phyloP scores from a whole-genome alignment of 2,113 vertebrate species.

The Nothobranchius furzeri region DNA sequence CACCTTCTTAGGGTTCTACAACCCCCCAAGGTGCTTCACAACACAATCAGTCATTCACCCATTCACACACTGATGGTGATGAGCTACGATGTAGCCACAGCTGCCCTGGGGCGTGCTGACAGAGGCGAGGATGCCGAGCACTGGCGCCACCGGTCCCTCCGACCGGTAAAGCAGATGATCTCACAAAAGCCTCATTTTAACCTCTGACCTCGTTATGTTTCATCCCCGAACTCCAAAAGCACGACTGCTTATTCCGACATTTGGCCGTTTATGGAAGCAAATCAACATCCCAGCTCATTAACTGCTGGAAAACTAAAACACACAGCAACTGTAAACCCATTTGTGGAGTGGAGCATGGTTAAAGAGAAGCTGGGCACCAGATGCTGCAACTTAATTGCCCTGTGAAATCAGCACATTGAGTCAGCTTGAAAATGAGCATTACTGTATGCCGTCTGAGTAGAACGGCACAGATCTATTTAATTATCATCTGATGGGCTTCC shows the following conservation, averaged over 20 bases:
- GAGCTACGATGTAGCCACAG: too few relatives aligned
- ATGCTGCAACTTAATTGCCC: conserved; percentile 53
- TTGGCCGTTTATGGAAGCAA: conserved; percentile 24
- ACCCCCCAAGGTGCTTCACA: too few relatives aligned
- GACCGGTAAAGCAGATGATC: background rate
- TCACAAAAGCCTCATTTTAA: conserved; percentile 13
- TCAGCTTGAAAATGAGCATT: conserved; percentile 36
- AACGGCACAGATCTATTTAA: background rate
- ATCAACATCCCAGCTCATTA: conserved; percentile 44
- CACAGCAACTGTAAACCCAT: conserved; percentile 35
- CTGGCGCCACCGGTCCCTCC: too few relatives aligned
- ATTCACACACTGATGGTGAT: too few relatives aligned
- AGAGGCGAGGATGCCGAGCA: too few relatives aligned
- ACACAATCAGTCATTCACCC: too few relatives aligned
- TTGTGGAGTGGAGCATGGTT: conserved; percentile 30
- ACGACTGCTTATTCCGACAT: conserved; percentile 1
- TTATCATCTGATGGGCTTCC: background rate
- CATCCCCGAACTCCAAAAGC: background rate
- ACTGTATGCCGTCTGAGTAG: background rate
- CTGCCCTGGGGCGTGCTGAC: too few relatives aligned
- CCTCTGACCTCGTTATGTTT: background rate
- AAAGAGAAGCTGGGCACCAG: conserved; percentile 52
- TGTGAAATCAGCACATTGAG: conserved; percentile 31
- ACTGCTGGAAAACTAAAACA: conserved; percentile 34
- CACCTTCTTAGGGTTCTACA: too few relatives aligned